These are phyloP conservation scores for Hippocampus kuda DNA, from an alignment of 2,797 vertebrate genomes.

Conservation along the genomic window DNA sequence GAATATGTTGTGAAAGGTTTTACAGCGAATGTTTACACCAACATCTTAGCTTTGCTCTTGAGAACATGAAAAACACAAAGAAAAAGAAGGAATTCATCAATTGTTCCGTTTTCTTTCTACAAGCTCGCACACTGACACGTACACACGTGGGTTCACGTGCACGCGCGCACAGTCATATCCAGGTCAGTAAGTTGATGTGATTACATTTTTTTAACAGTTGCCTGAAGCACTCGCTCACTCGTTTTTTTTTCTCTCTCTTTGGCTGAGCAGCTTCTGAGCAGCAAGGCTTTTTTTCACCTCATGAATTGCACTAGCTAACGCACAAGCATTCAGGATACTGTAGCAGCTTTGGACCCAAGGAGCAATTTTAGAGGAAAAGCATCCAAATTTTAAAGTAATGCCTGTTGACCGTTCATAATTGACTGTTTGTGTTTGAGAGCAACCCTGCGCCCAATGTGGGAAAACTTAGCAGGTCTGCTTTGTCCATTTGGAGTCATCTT, in stretches of 20 bases:
- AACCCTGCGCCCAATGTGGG: not conserved
- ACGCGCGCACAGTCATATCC: not conserved
- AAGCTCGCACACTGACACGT: not conserved
- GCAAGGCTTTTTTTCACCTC: not conserved
- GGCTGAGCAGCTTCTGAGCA: not conserved
- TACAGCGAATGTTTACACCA: no score
- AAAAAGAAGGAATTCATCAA: not conserved
- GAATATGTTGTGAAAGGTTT: not conserved
- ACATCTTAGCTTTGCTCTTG: no score
- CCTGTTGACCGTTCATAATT: no score
- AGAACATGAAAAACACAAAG: no score
- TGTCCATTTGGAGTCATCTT: no score
- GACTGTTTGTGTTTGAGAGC: not conserved
- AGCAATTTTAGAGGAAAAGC: no score
- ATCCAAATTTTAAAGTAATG: no score
- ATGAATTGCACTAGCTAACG: not conserved
- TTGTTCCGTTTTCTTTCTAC: not conserved
- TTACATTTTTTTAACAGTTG: slow-evolving; percentile 8
- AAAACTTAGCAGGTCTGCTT: not conserved
- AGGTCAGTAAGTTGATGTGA: slow-evolving; percentile 18
- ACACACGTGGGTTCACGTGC: not conserved
- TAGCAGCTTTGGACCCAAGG: no score
- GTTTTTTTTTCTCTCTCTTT: not conserved
- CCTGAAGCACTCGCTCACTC: not conserved
- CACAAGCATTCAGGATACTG: not conserved